These are phyloP conservation scores for Eubucco bourcierii DNA, from an alignment of 2,113 vertebrate genomes.

Conservation along the genomic window DNA sequence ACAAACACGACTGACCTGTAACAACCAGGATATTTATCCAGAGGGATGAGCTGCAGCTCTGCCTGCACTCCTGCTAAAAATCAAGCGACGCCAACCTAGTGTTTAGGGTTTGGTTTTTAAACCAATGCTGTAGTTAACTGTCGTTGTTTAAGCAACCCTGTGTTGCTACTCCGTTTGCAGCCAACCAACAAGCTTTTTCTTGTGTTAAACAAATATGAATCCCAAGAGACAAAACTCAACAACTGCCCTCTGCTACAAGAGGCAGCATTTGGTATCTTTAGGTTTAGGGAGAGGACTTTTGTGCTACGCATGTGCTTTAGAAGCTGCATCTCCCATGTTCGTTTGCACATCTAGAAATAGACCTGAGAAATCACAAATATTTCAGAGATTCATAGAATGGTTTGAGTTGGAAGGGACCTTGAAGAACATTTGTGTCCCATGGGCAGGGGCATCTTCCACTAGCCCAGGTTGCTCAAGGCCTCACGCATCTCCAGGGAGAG, in stretches of 20 bases:
- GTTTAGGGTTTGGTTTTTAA: neutral
- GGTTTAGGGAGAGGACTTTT: neutral
- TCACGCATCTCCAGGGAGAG: no score
- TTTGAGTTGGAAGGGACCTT: no score
- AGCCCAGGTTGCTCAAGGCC: no score
- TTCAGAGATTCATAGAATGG: neutral
- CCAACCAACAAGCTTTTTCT: neutral
- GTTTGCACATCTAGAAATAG: neutral
- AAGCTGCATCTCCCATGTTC: neutral
- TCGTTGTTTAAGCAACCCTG: neutral
- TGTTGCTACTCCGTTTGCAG: neutral
- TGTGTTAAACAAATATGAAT: neutral
- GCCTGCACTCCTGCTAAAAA: neutral
- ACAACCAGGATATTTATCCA: constrained; percentile 47
- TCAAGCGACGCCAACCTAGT: neutral
- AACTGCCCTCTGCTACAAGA: neutral
- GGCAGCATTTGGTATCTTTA: neutral
- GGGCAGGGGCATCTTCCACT: no score
- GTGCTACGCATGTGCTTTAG: neutral
- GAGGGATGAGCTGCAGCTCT: constrained; percentile 15
- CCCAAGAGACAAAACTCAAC: neutral
- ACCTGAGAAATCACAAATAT: neutral
- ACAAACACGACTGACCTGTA: constrained; percentile 26
- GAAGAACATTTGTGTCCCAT: no score
- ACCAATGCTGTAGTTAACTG: neutral